These are phyloP conservation scores for Hucho hucho DNA, from an alignment of 2,113 vertebrate genomes.

Conservation along the genomic window DNA sequence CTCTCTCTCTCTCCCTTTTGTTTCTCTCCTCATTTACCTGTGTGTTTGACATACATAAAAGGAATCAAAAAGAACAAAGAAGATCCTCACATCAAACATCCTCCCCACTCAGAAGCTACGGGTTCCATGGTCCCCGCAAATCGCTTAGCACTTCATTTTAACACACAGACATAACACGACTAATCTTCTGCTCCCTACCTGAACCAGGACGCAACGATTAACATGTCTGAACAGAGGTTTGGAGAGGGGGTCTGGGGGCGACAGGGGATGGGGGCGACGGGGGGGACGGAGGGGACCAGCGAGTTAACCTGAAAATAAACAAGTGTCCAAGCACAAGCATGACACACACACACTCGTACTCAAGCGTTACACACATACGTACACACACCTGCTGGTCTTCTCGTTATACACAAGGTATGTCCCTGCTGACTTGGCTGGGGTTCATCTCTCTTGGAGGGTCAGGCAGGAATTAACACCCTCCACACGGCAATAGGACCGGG, in stretches of 20 bases:
- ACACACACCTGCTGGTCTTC: slow-evolving; percentile 62
- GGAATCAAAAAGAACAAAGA: background rate
- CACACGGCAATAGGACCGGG: background rate
- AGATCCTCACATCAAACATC: slow-evolving; percentile 10
- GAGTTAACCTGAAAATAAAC: slow-evolving; percentile 9
- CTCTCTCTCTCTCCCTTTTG: too few species aligned
- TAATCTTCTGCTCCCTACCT: slow-evolving; percentile 63
- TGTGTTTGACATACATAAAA: background rate
- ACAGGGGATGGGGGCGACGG: background rate
- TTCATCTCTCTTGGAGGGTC: slow-evolving; percentile 8
- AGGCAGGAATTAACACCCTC: slow-evolving; percentile 23
- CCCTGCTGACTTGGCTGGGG: slow-evolving; percentile 7
- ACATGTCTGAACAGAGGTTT: slow-evolving; percentile 10
- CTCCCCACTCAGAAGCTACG: background rate
- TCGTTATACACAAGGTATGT: slow-evolving; percentile 54
- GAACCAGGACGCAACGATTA: slow-evolving; percentile 61
- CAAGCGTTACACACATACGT: slow-evolving; percentile 7
- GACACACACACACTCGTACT: slow-evolving; percentile 4
- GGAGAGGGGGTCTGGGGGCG: slow-evolving; percentile 24
- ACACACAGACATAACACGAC: slow-evolving; percentile 53
- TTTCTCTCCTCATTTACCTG: background rate
- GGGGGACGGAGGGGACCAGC: background rate
- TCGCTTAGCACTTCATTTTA: slow-evolving; percentile 71
- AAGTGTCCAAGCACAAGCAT: slow-evolving; percentile 23
- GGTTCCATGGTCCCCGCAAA: slow-evolving; percentile 24